Evolutionary conservation across 2,888 invertebrate genomes (phyloP), one percentile per base, ranked within the genome.

Genomic region (Kuschelorhynchus macadamiae): DNA sequence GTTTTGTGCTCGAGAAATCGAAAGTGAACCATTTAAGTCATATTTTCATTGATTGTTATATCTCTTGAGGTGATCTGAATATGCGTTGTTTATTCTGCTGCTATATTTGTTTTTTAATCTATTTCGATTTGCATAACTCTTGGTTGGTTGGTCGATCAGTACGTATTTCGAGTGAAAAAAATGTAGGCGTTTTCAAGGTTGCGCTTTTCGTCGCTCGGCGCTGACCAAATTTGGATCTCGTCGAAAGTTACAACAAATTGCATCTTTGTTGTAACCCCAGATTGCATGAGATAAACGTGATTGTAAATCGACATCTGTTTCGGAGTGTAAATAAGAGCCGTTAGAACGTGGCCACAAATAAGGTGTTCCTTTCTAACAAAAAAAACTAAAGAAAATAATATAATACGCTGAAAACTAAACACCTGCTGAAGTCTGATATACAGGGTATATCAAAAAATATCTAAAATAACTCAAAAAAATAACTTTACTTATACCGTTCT

Each of bases 21-120:
- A 71, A 71, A 71, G 70, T 71, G 67, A 71, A 67, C 67, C 64
- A 71, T 67, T 71, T 71, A 70, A 70, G 70, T 65, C 70, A 70
- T 70, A 70, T 70, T 70, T 70, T 66, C 70, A 70, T 70, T 70
- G 70, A 70, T 70, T 70, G 65, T 65, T 66, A 65, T 70, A 70
- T 70, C 70, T 70, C 41, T 66, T 52, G 65, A 70, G 61, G 65
- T 57, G 47, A 70, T 70, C 70, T 65, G 56, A 70, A 65, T 65
- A 65, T 53, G 56, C 65, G 65, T 61, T 57, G 70, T 66, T 70
- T 66, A 59, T 69, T 47, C 69, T 57, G 18, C 39, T 14, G 39
- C 32, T 63, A 67, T 67, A 56, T 67, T 67, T 56, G 50, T 67
- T 61, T 60, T n/a, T 56, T 56, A 61, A 62, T 61, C 53, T 69